Evolutionary conservation across 2,797 vertebrate genomes (phyloP), one percentile per base, ranked within the genome.

Genomic region (Remorina albescens): DNA sequence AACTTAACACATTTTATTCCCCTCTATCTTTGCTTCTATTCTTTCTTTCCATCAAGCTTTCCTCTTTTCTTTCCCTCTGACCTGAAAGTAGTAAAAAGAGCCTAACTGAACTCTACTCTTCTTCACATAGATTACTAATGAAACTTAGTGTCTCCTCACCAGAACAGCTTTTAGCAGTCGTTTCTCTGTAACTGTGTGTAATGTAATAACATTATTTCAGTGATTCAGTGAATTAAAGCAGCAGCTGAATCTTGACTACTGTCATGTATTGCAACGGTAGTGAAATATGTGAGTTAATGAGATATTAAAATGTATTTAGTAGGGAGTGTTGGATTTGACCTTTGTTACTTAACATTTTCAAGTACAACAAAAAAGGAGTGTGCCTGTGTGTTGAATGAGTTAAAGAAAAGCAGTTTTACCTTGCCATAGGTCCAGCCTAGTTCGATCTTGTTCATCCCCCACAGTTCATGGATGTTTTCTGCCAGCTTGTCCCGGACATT

Each of bases 391-490:
- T 19, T 37, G 7, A 56, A 16, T 8, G 15, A 15, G 56, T 39
- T 23, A 68, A 23, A 25, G 28, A 36, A 59, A 41, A 25, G 32
- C 32, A 47, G 50, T 8, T 49, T 68, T 88, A 99, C 98, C 96
- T 99, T 99, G 91, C 98, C 98, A 4, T 96, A 99, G 26, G 95
- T 97, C 98, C 98, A 99, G 73, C 98, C 98, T 51, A 99, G 95
- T 82, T 99, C 98, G 56, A 99, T 99, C 94, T 99, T 99, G 92
- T 99, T 99, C 97, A 98, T 99, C 64, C 96, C 98, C 98, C 98
- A 99, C 46, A 99, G 95, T 77, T 99, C 98, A 2, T 99, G 98
- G 87, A 99, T 99, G 86, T 99, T 99, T 94, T 99, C 98, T 80
- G 98, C 98, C 85, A 99, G 89, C 85, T 95, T 98, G 91, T 99